Evolutionary conservation across 2,797 vertebrate species (phyloP).

Genomic region (Champsocephalus gunnari): DNA sequence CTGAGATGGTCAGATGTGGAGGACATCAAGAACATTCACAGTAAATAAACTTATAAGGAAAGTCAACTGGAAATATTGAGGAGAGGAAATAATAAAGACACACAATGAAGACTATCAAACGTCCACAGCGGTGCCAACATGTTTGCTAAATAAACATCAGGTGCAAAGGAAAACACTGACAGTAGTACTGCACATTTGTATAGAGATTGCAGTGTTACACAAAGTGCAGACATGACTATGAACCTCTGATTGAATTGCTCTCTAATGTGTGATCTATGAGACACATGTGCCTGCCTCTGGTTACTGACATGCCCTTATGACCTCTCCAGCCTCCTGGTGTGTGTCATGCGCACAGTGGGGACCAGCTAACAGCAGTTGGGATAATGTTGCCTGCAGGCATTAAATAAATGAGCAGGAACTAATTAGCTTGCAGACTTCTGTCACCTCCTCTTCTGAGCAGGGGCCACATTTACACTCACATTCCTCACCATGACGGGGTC

Average conservation of each 20-base stretch:
- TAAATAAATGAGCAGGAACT: constrained; percentile 69
- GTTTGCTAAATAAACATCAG: neutral
- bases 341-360: constrained; percentile 53
- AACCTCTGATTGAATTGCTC: constrained; percentile 23
- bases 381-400: constrained; percentile 65
- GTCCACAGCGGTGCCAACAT: neutral
- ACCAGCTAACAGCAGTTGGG: constrained; percentile 58
- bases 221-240: constrained; percentile 1
- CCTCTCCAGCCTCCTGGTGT: constrained; percentile 32
- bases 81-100: neutral
- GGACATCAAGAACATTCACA: neutral
- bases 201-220: neutral
- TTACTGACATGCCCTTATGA: constrained; percentile 35
- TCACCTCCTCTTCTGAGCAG: constrained; percentile 60
- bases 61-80: neutral
- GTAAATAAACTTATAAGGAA: neutral
- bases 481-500: constrained; percentile 68
- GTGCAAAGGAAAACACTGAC: neutral
- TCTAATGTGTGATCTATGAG: constrained; percentile 51
- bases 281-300: constrained; percentile 46
- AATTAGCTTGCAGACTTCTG: constrained; percentile 70
- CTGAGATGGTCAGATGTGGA: neutral
- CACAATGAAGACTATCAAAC: neutral
- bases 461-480: constrained; percentile 58
- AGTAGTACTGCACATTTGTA: neutral